Evolutionary conservation across 2,797 vertebrate genomes (phyloP).

Genomic region (Alfaro cultratus): DNA sequence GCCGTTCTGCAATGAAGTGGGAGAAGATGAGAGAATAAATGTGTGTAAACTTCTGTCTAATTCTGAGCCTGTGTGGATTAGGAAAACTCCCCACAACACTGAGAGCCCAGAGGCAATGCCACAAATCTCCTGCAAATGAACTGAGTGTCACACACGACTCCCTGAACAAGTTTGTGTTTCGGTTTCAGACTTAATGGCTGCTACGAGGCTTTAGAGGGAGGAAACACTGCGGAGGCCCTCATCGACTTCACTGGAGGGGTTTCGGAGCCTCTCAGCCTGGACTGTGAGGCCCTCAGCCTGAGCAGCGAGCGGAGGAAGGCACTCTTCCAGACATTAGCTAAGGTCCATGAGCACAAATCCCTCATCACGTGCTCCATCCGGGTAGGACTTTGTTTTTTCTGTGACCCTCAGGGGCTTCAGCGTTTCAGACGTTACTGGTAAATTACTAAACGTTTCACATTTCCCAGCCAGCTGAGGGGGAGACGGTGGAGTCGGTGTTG

Average conservation of each 20-base stretch:
- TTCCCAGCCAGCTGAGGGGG: slow-evolving; percentile 80
- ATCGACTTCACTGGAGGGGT: slow-evolving; percentile 88
- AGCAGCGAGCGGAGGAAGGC: slow-evolving; percentile 71
- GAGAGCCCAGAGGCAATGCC: not conserved
- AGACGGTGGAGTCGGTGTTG: slow-evolving; percentile 81
- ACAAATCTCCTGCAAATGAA: not conserved
- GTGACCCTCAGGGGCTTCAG: not conserved
- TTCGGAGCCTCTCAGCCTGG: slow-evolving; percentile 80
- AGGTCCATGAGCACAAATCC: slow-evolving; percentile 76
- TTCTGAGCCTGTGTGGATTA: not conserved
- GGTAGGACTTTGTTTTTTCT: slow-evolving; percentile 48
- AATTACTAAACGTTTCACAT: not conserved
- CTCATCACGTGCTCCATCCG: slow-evolving; percentile 87
- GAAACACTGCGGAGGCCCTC: slow-evolving; percentile 86
- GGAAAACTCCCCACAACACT: not conserved
- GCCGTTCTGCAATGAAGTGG: not conserved
- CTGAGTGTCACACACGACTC: not conserved
- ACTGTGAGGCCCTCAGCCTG: slow-evolving; percentile 58
- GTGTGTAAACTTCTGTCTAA: not conserved
- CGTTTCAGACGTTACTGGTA: fast-evolving
- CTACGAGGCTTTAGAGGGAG: slow-evolving; percentile 87
- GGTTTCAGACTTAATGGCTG: slow-evolving; percentile 83
- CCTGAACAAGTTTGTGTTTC: not conserved
- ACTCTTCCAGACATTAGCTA: slow-evolving; percentile 79
- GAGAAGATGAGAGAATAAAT: not conserved